These are phyloP conservation scores for Euplexia lucipara DNA, from an alignment of 2,888 invertebrate species.

Conservation along the genomic window DNA sequence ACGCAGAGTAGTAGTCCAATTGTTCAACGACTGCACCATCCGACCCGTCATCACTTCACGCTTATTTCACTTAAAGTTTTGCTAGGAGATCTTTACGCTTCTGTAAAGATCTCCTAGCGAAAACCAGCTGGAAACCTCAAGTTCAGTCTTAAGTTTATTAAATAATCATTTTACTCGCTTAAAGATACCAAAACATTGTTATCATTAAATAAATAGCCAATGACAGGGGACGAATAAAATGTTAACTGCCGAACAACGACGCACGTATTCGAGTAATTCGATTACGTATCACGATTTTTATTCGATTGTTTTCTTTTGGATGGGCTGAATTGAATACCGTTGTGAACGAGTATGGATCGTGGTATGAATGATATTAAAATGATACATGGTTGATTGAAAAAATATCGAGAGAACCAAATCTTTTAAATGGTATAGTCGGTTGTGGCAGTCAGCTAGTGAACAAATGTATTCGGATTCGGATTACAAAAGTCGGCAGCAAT, in stretches of 20 bases:
- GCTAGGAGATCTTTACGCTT: too few relatives aligned
- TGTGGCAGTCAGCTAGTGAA: too few relatives aligned
- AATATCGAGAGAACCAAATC: not conserved
- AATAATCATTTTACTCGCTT: not conserved
- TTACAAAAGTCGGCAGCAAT: too few relatives aligned
- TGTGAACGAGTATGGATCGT: conserved; percentile 4
- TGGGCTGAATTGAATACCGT: conserved; percentile 11
- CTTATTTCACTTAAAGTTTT: too few relatives aligned
- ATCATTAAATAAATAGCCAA: conserved; percentile 17
- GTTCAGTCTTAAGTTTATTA: not conserved
- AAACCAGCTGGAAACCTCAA: too few relatives aligned
- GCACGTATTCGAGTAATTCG: conserved; percentile 34
- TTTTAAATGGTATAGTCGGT: not conserved
- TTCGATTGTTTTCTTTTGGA: conserved; percentile 43
- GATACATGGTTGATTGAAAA: conserved; percentile 24
- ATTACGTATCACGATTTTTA: conserved; percentile 43
- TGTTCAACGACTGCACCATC: too few relatives aligned
- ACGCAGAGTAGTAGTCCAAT: too few relatives aligned
- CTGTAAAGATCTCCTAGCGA: too few relatives aligned
- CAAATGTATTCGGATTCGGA: too few relatives aligned
- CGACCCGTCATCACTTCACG: too few relatives aligned
- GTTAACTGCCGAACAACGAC: conserved; percentile 1
- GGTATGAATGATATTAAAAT: conserved; percentile 35
- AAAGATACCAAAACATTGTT: not conserved
- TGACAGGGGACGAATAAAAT: conserved; percentile 28